phyloP scores from a whole-genome alignment of 2,797 vertebrate species.

The Brachyrhaphis roseni region DNA sequence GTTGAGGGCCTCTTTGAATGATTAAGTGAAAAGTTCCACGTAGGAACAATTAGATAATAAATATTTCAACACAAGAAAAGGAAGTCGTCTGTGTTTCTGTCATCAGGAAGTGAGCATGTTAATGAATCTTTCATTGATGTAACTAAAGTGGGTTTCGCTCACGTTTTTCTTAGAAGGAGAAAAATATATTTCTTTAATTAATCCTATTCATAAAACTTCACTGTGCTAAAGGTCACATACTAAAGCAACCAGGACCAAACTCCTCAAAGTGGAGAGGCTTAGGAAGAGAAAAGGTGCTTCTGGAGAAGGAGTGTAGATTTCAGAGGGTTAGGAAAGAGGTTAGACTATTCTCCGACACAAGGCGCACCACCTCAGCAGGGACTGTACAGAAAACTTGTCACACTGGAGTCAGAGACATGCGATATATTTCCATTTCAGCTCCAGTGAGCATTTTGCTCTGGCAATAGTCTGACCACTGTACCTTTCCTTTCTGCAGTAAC shows the following conservation, averaged over 20 bases:
- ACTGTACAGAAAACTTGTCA: constrained; percentile 23
- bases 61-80: constrained; percentile 86
- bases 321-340: constrained; percentile 59
- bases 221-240: background rate
- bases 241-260: constrained; percentile 8
- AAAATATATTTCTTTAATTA: constrained; percentile 16
- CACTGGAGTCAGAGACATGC: constrained; percentile 39
- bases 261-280: constrained; percentile 22
- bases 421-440: constrained; percentile 54
- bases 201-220: constrained; percentile 11
- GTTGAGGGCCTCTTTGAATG: background rate
- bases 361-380: constrained; percentile 13
- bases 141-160: constrained; percentile 72
- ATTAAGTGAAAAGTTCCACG: constrained; percentile 30
- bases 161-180: constrained; percentile 32
- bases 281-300: constrained; percentile 38
- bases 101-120: constrained; percentile 77
- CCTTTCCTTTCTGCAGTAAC: constrained; percentile 27
- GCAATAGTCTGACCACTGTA: constrained; percentile 25
- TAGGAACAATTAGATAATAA: constrained; percentile 67
- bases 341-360: constrained; percentile 59
- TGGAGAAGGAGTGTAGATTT: constrained; percentile 62
- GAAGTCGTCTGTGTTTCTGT: constrained; percentile 78
- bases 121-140: constrained; percentile 88
- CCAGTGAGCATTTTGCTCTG: constrained; percentile 32